Evolutionary conservation across 2,888 invertebrate genomes (phyloP).

Genomic region (Agrotis segetum): DNA sequence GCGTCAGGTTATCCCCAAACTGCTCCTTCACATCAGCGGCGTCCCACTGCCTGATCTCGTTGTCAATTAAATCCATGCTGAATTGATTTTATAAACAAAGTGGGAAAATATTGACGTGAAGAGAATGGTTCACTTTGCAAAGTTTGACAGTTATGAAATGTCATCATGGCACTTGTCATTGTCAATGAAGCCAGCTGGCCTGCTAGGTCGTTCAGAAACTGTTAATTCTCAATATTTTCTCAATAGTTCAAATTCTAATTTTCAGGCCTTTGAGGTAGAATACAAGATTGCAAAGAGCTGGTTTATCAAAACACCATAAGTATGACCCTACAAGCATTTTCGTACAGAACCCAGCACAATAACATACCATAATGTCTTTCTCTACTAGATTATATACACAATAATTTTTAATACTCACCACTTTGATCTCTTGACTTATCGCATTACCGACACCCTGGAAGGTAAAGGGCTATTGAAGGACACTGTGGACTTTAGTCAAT

Average conservation of each 20-base stretch:
- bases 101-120: constrained; percentile 47
- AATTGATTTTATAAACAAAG: constrained; percentile 53
- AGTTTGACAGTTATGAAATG: constrained; percentile 12
- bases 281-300: no score
- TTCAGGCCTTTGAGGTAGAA: neutral
- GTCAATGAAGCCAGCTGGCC: constrained; percentile 55
- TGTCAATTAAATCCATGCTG: constrained; percentile 85
- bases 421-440: no score
- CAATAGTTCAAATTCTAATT: neutral
- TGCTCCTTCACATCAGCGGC: constrained; percentile 88
- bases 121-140: constrained; percentile 5
- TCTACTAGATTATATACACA: no score
- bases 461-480: no score
- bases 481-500: no score
- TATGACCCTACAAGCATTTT: no score
- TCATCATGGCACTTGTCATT: constrained; percentile 12
- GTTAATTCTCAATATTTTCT: no score
- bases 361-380: no score
- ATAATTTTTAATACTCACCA: no score
- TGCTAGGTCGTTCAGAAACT: constrained; percentile 43
- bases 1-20: constrained; percentile 93
- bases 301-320: no score
- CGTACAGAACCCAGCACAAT: neutral
- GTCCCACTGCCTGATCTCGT: constrained; percentile 85
- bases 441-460: no score